These are phyloP conservation scores for Apeira syringaria DNA, from an alignment of 2,888 invertebrate species.

Conservation along the genomic window DNA sequence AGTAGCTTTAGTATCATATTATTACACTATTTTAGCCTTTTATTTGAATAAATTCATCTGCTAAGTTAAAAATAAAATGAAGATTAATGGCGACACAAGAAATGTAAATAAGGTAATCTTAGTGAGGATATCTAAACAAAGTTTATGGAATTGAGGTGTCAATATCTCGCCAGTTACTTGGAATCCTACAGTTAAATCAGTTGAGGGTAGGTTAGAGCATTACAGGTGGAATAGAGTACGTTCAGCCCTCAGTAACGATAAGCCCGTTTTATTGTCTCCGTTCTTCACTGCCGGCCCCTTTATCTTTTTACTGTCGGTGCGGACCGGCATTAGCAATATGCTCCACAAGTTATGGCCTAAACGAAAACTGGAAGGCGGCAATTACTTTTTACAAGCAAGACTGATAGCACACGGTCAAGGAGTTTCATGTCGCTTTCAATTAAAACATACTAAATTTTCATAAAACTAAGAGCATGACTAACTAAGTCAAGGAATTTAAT, in stretches of 20 bases:
- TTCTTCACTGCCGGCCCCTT: constrained; percentile 54
- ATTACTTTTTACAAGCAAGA: constrained; percentile 36
- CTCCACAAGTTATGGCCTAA: constrained; percentile 55
- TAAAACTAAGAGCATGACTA: constrained; percentile 3
- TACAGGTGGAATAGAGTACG: constrained; percentile 53
- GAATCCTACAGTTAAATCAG: constrained; percentile 44
- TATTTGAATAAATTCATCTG: too few relatives aligned
- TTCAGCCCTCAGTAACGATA: constrained; percentile 59
- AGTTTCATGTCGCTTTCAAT: constrained; percentile 5
- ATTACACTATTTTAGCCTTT: too few relatives aligned
- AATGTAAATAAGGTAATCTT: too few relatives aligned
- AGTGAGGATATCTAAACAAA: neutral
- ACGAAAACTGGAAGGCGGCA: constrained; percentile 45
- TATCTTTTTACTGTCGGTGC: constrained; percentile 67
- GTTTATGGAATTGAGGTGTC: constrained; percentile 21
- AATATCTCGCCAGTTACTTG: constrained; percentile 26
- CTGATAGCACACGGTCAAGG: constrained; percentile 28
- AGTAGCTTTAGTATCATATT: too few relatives aligned
- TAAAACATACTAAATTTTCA: neutral
- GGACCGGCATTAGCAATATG: constrained; percentile 65
- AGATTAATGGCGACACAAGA: too few relatives aligned
- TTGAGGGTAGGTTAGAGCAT: constrained; percentile 34
- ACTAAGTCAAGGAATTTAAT: too few relatives aligned
- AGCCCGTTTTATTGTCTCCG: constrained; percentile 68
- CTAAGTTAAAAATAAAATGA: too few relatives aligned